Evolutionary conservation across 2,797 vertebrate species (phyloP).

Genomic region (Chrysocyon brachyurus): DNA sequence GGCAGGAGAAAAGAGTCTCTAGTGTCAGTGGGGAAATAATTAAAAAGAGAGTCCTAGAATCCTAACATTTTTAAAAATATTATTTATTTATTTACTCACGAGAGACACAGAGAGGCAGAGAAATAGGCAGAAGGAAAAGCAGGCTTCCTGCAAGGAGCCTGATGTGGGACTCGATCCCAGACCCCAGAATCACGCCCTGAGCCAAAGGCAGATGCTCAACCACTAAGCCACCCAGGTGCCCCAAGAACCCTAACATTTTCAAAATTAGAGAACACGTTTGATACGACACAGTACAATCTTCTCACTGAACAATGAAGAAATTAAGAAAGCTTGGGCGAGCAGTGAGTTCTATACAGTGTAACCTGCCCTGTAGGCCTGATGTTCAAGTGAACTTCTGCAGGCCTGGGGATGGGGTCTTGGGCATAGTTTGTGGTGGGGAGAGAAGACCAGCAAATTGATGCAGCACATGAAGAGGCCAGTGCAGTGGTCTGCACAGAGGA

Average conservation of each 20-base stretch:
- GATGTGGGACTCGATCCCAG: accelerated
- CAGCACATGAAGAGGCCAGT: neutral
- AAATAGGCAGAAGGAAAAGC: neutral
- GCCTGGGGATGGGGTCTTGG: neutral
- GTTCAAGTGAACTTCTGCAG: neutral
- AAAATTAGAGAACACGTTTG: neutral
- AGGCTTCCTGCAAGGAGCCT: neutral
- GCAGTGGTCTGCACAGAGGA: neutral
- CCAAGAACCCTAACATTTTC: neutral
- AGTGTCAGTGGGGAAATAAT: neutral
- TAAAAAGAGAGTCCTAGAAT: neutral
- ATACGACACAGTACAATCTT: neutral
- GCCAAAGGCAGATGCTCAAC: neutral
- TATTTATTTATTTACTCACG: neutral
- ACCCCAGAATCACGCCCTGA: neutral
- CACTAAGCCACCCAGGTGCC: neutral
- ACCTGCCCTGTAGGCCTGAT: accelerated
- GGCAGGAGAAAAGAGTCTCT: neutral
- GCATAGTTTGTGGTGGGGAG: neutral
- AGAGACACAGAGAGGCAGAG: neutral
- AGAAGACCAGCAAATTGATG: neutral
- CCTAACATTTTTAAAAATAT: neutral
- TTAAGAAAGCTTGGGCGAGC: neutral
- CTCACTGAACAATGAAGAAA: neutral
- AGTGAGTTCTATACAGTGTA: neutral